Percentiles rank a stretch among this genome's conserved stretches.
These are phyloP conservation scores for Drosophila parabipectinata DNA, from an alignment of 1,140 invertebrate species.

Conservation along the genomic window DNA sequence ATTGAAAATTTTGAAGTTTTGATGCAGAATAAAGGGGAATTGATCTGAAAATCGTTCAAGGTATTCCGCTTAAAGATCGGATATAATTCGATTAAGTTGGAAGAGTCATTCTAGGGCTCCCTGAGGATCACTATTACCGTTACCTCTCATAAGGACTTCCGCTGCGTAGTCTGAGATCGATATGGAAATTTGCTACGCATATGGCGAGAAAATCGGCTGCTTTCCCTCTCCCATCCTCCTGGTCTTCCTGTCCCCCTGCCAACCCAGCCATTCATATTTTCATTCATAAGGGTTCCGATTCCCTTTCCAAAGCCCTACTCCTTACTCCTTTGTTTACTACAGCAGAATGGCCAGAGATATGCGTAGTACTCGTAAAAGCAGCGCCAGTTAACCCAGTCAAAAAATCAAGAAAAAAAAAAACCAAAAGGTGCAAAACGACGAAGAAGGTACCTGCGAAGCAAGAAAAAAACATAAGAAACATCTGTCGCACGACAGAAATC, in stretches of 20 bases:
- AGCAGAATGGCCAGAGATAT: conserved; percentile 12
- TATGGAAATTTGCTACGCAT: conserved; percentile 44
- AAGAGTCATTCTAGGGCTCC: too few relatives aligned
- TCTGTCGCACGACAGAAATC: conserved; percentile 62
- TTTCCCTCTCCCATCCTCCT: conserved; percentile 1
- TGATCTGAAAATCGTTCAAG: too few relatives aligned
- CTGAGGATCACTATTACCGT: background rate
- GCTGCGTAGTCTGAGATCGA: background rate
- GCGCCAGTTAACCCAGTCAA: conserved; percentile 60
- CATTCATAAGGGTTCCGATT: conserved; percentile 52
- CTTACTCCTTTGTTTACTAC: conserved; percentile 69
- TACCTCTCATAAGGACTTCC: conserved; percentile 30
- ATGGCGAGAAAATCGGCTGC: conserved; percentile 21
- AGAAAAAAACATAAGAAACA: conserved; percentile 47
- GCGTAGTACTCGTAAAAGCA: conserved; percentile 63
- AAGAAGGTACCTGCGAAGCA: conserved; percentile 14
- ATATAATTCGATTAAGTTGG: too few relatives aligned
- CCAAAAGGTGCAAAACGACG: conserved; percentile 21
- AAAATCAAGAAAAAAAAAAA: background rate
- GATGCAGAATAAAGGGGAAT: too few relatives aligned
- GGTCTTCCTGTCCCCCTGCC: conserved; percentile 1
- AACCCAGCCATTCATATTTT: conserved; percentile 56
- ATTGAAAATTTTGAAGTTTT: too few relatives aligned
- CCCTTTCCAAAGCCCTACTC: conserved; percentile 21
- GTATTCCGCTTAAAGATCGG: too few relatives aligned